phyloP scores from a whole-genome alignment of 2,113 vertebrate species.

The Spheniscus mendiculus region DNA sequence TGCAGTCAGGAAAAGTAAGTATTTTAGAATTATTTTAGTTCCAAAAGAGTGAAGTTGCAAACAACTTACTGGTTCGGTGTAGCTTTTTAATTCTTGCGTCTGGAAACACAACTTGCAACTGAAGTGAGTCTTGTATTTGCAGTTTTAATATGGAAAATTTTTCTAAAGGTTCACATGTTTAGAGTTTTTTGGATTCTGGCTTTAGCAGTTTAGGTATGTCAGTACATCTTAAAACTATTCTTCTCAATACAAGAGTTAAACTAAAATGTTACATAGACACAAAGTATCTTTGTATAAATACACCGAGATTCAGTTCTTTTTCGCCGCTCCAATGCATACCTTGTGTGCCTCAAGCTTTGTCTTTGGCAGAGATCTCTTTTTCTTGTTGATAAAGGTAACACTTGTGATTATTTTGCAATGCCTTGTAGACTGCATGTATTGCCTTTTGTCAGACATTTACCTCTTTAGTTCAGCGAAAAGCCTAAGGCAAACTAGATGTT shows the following conservation, averaged over 20 bases:
- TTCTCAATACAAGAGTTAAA: neutral
- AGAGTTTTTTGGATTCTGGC: neutral
- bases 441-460: neutral
- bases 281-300: neutral
- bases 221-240: neutral
- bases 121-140: neutral
- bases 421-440: neutral
- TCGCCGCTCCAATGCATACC: neutral
- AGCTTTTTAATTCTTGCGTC: neutral
- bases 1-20: slow-evolving; percentile 98
- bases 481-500: neutral
- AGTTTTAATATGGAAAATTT: neutral
- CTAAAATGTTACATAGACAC: neutral
- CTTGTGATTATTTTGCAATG: neutral
- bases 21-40: neutral
- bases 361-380: neutral
- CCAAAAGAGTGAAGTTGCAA: neutral
- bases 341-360: neutral
- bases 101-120: neutral
- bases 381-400: neutral
- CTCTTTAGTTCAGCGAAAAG: neutral
- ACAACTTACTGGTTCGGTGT: neutral
- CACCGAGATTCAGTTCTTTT: neutral
- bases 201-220: neutral
- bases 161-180: neutral